Evolutionary conservation across 2,888 invertebrate species (phyloP), one percentile per base, ranked within the genome.

Genomic region (Noctua janthina): DNA sequence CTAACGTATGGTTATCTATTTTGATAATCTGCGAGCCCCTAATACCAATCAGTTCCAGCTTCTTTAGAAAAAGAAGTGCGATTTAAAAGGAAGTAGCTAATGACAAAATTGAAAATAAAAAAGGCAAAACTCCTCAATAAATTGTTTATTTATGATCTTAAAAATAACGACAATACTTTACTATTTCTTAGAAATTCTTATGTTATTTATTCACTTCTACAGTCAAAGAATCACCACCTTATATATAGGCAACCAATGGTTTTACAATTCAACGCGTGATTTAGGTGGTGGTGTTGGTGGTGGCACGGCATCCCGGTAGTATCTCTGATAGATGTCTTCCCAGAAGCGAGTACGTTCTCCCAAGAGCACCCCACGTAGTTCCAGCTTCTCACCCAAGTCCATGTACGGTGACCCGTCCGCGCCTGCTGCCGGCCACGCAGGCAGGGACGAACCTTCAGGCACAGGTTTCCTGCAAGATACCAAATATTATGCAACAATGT

Each of bases 401-500:
- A 92, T 91, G 74, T 92, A 80, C 1, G 91, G 92, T 23, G 89
- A 83, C 51, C 87, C 81, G 69, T 89, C 76, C 7, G 76, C 82
- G 8, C 85, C 79, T 2, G 87, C 83, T n/a, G 91, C 78, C 7
- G 90, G 90, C 92, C 93, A 93, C 6, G 80, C 51, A 11, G 91
- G 90, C 2, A 92, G 64, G 0, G 81, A 76, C 2, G 92, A 91
- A 0, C 83, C 91, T 49, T 88, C 84, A 2, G 92, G 88, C 10
- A 92, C 90, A 0, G 94, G 93, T 64, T 88, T 89, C 13, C 94
- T 94, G 87, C 43, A 89, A 87, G 13, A 20, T 46, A n/a, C 13
- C n/a, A 46, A 23, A 68, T 68, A n/a, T 68, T 46, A 39, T 43
- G 68, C 43, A 23, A 66, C 35, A 20, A n/a, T 13, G 3, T 10